Evolutionary conservation across 2,888 invertebrate species (phyloP).

Genomic region (Lithosia quadra): DNA sequence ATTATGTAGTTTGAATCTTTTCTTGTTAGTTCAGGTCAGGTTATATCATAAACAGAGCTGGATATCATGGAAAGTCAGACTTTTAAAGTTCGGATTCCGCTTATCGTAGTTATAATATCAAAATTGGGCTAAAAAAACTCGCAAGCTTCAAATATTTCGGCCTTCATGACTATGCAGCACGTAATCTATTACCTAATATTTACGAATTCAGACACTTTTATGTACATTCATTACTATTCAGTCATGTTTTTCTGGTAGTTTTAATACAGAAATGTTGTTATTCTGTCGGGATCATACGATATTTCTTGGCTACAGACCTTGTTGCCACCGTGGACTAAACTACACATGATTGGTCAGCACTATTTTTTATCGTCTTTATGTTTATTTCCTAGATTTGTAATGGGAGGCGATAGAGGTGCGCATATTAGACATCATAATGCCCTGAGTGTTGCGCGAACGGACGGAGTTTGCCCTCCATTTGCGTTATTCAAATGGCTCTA

Average conservation of each 20-base stretch:
- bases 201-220: constrained; percentile 6
- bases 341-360: not conserved
- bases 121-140: not conserved
- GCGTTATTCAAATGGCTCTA: not conserved
- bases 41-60: not conserved
- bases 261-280: constrained; percentile 16
- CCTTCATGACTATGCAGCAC: not conserved
- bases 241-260: constrained; percentile 1
- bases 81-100: not conserved
- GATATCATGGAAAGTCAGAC: not conserved
- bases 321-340: not conserved
- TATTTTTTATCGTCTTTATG: not conserved
- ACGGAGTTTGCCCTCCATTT: not conserved
- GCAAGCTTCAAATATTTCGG: not conserved
- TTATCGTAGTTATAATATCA: not conserved
- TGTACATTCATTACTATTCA: not conserved
- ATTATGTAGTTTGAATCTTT: not conserved
- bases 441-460: not conserved
- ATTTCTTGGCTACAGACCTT: constrained; percentile 3
- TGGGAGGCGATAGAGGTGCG: too few relatives aligned
- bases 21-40: constrained; percentile 1
- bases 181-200: constrained; percentile 6
- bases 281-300: constrained; percentile 11
- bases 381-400: not conserved
- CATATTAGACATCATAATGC: not conserved